Percentiles rank a stretch among this genome's conserved stretches.
Evolutionary conservation across 2,888 invertebrate species (phyloP).

Genomic region (Himalopsyche anomala): DNA sequence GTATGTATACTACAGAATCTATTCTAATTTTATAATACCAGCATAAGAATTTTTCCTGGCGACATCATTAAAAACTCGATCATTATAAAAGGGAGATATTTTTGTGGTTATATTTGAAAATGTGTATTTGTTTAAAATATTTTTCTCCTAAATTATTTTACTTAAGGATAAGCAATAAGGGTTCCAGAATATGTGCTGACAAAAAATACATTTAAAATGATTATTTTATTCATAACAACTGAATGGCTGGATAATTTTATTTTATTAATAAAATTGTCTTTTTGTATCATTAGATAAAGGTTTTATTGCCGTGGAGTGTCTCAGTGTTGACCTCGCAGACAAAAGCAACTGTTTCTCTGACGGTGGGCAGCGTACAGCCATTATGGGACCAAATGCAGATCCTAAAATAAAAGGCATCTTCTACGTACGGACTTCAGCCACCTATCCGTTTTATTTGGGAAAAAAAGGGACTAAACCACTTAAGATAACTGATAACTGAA

Average conservation of each 20-base stretch:
- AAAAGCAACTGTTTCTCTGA: neutral
- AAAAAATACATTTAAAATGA: too few species aligned
- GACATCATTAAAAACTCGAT: neutral
- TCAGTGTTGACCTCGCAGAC: neutral
- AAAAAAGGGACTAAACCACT: neutral
- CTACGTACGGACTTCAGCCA: neutral
- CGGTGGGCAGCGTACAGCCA: neutral
- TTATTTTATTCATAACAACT: neutral
- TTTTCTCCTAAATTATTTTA: too few species aligned
- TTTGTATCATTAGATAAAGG: neutral
- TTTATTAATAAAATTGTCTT: neutral
- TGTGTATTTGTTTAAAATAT: too few species aligned
- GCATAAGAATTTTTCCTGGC: neutral
- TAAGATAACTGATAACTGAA: too few species aligned
- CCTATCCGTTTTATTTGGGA: conserved; percentile 5
- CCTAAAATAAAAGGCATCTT: neutral
- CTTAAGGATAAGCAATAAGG: too few species aligned
- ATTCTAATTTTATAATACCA: neutral
- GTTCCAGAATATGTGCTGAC: too few species aligned
- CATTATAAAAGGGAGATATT: too few species aligned
- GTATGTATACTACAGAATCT: neutral
- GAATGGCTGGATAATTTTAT: neutral
- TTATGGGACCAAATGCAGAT: conserved; percentile 12
- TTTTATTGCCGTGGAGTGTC: neutral
- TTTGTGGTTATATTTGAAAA: too few species aligned